These are phyloP conservation scores for Leptopilina drosophilae DNA, from an alignment of 2,888 invertebrate genomes.

Conservation along the genomic window DNA sequence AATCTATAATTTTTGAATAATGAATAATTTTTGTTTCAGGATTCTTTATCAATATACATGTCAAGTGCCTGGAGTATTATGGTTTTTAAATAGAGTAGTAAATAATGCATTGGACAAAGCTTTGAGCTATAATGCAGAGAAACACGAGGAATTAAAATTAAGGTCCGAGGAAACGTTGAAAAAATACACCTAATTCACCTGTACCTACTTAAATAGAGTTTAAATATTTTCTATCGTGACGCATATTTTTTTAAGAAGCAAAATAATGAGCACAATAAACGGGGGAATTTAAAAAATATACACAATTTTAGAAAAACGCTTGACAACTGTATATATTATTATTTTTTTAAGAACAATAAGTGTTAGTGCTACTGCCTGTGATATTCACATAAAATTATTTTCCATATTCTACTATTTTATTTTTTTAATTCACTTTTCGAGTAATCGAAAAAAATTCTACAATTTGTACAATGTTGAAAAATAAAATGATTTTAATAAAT, in stretches of 20 bases:
- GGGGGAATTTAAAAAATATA: no score
- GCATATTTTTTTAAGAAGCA: no score
- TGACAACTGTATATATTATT: no score
- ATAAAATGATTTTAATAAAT: no score
- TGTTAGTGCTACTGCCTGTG: constrained; percentile 2
- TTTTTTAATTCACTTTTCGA: no score
- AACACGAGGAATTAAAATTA: constrained; percentile 54
- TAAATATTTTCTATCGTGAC: neutral
- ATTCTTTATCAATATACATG: constrained; percentile 51
- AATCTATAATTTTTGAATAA: no score
- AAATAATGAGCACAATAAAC: no score
- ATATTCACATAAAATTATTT: constrained; percentile 9
- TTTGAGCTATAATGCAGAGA: constrained; percentile 51
- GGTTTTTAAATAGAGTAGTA: constrained; percentile 53
- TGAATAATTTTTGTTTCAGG: constrained; percentile 54
- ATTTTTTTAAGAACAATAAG: no score
- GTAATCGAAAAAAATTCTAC: no score
- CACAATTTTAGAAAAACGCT: no score
- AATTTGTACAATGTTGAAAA: neutral
- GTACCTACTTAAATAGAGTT: no score
- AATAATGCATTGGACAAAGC: constrained; percentile 54
- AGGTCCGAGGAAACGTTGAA: constrained; percentile 54
- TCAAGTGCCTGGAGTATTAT: constrained; percentile 51
- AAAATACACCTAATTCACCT: neutral
- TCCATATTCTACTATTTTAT: no score